phyloP scores from a whole-genome alignment of 2,888 invertebrate species.

The Drosophila putrida region DNA sequence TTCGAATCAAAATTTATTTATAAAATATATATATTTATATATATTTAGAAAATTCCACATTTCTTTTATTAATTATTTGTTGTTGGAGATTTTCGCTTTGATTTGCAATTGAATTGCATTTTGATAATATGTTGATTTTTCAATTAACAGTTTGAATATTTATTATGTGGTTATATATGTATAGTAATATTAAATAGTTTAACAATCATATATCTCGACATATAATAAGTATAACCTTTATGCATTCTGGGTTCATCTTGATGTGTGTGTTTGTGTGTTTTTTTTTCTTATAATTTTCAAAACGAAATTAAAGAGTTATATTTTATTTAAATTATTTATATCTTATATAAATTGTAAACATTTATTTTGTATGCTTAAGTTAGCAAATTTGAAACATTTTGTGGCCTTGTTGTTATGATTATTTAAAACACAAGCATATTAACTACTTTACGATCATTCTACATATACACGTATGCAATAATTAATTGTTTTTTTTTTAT shows the following conservation, averaged over 20 bases:
- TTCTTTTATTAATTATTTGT: conserved; percentile 7
- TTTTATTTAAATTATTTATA: conserved; percentile 21
- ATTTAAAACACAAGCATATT: conserved; percentile 54
- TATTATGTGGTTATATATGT: conserved; percentile 14
- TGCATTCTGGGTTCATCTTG: conserved; percentile 22
- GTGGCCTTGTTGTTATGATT: conserved; percentile 32
- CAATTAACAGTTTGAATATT: conserved; percentile 31
- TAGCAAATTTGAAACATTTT: conserved; percentile 62
- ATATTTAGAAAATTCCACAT: conserved; percentile 16
- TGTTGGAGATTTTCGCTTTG: conserved; percentile 25
- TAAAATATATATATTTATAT: conserved; percentile 24
- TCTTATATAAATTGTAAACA: conserved; percentile 56
- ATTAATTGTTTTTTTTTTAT: conserved; percentile 41
- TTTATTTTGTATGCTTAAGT: conserved; percentile 51
- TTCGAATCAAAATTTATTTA: conserved; percentile 17
- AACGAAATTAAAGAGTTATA: conserved; percentile 26
- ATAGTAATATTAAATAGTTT: conserved; percentile 31
- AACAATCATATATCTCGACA: conserved; percentile 45
- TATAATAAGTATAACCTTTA: conserved; percentile 41
- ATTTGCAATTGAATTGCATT: conserved; percentile 45
- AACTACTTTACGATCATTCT: conserved; percentile 46
- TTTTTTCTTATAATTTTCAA: conserved; percentile 19
- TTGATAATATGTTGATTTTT: conserved; percentile 33
- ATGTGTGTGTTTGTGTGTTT: conserved; percentile 8
- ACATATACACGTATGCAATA: conserved; percentile 45